Base-by-base conservation (phyloP, 1,140 invertebrate species). In the Polypedilum vanderplanki region DNA sequence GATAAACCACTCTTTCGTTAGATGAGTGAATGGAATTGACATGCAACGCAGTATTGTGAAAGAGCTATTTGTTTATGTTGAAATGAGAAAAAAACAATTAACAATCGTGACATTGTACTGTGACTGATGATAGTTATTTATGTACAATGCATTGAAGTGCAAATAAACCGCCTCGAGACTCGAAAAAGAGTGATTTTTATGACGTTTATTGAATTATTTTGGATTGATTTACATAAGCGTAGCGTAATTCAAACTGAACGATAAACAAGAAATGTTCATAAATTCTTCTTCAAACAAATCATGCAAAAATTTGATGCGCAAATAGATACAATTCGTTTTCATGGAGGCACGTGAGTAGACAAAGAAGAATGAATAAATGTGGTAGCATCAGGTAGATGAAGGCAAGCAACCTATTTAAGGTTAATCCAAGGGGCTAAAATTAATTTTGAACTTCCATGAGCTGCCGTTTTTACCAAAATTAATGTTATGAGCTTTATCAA, bases 101-200 rank as follows among this genome's bases (percentile, higher is more conserved):
- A 57, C 46, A 57, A n/a, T 57, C 12, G 46, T 15, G 46, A 57
- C 46, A n/a, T 57, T 57, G n/a, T 57, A 46, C 15, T 12, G 46
- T 57, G 46, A 57, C 12, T 57, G 46, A 57, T 57, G 46, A 57
- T 57, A n/a, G 46, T 57, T 57, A 57, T 57, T 57, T 57, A 57
- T 57, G 12, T n/a, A 3, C 3, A 57, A 4, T n/a, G n/a, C n/a
- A n/a, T n/a, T 12, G 3, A n/a, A 57, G 12, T 15, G 46, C 10
- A 57, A 57, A 57, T 57, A 57, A n/a, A 12, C 46, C 4, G 12
- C 46, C 15, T n/a, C 46, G n/a, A 57, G 3, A n/a, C n/a, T 57
- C 15, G 8, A 4, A 12, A n/a, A 1, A 4, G 46, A n/a, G n/a
- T 15, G 41, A 46, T 4, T 46, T 4, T 46, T 15, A 46, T 46